phyloP scores from a whole-genome alignment of 2,113 vertebrate species.

The Calyptommatus sinebrachiatus region DNA sequence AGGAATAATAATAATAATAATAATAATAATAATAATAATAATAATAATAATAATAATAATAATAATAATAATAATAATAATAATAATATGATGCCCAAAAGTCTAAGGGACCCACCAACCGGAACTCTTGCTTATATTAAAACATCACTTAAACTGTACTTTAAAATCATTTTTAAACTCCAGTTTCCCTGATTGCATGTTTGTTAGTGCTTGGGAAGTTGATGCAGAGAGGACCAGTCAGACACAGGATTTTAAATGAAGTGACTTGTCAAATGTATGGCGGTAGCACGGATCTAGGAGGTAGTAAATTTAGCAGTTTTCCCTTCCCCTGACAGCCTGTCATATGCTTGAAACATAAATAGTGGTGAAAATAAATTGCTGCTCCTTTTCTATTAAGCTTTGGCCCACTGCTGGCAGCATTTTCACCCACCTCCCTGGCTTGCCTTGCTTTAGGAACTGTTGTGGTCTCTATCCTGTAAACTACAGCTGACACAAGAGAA shows the following conservation, averaged over 20 bases:
- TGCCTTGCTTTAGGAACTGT: slow-evolving; percentile 40
- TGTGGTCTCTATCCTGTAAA: not conserved
- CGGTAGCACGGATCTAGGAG: slow-evolving; percentile 68
- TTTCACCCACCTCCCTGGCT: slow-evolving; percentile 30
- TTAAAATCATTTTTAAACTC: not conserved
- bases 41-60: too few species aligned
- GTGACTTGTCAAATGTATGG: slow-evolving; percentile 74
- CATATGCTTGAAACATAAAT: slow-evolving; percentile 76
- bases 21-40: too few species aligned
- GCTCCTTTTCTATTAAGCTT: slow-evolving; percentile 79
- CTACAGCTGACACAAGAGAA: slow-evolving; percentile 28
- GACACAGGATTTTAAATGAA: slow-evolving; percentile 70
- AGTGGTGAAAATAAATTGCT: slow-evolving; percentile 73
- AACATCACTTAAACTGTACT: slow-evolving; percentile 29
- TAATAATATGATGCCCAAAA: not conserved
- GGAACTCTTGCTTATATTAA: slow-evolving; percentile 16
- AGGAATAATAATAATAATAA: too few species aligned
- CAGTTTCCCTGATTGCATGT: slow-evolving; percentile 23
- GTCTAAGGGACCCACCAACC: not conserved
- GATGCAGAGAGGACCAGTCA: slow-evolving; percentile 41
- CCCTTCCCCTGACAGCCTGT: slow-evolving; percentile 74
- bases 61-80: too few species aligned
- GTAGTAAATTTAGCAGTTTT: slow-evolving; percentile 75
- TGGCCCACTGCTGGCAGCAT: slow-evolving; percentile 64
- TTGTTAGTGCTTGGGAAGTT: slow-evolving; percentile 56